Conservation (phyloP, 2,888 invertebrate species). For the Onthophagus sagittarius region DNA sequence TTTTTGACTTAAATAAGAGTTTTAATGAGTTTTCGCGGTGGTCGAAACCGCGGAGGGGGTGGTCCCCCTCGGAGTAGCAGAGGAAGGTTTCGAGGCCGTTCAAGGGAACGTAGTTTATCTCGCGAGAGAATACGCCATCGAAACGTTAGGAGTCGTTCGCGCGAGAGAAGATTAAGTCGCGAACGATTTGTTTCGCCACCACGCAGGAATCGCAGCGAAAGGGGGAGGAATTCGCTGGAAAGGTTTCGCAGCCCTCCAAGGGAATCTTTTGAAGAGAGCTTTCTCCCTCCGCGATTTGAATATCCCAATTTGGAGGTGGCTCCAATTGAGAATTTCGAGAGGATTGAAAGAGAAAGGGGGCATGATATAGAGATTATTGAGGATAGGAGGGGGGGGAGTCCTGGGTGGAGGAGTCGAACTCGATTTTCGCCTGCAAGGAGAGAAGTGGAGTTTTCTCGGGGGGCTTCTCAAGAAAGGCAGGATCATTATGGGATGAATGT, state of each 20-base stretch:
- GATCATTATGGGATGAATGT: not conserved
- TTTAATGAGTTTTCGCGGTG: slow-evolving; percentile 9
- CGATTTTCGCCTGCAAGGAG: not conserved
- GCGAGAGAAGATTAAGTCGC: slow-evolving; percentile 1
- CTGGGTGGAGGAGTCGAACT: not conserved
- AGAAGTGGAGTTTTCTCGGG: not conserved
- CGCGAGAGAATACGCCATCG: slow-evolving; percentile 8
- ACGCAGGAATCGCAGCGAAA: not conserved
- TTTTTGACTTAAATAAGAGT: not conserved
- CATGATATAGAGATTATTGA: not conserved
- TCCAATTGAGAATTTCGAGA: not conserved
- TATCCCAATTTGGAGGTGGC: not conserved
- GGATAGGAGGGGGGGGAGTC: not conserved
- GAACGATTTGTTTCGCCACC: not conserved
- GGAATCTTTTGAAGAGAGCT: not conserved
- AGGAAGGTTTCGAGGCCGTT: slow-evolving; percentile 11
- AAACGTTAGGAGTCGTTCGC: not conserved
- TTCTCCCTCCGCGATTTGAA: not conserved
- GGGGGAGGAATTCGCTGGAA: not conserved
- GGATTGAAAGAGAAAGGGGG: not conserved
- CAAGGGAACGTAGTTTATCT: slow-evolving; percentile 13
- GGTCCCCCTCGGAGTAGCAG: not conserved
- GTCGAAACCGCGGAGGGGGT: not conserved
- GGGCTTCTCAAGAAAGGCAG: not conserved
- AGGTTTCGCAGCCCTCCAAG: not conserved